Conservation (phyloP, 2,797 vertebrate genomes). For the Amniataba percoides region DNA sequence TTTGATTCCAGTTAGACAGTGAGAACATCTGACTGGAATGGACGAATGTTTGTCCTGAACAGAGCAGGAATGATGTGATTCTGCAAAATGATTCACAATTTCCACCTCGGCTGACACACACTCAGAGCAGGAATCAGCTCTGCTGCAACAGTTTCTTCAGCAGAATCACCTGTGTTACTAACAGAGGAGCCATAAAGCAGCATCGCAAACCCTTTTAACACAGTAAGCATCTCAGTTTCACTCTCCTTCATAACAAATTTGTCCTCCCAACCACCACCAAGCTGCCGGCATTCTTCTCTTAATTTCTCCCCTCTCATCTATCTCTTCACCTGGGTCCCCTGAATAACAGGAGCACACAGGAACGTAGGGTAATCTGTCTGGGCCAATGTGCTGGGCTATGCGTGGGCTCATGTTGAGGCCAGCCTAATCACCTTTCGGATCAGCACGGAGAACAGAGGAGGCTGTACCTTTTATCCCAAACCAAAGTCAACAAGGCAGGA, state of each 20-base stretch:
- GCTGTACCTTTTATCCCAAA: conserved; percentile 86
- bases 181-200: neutral
- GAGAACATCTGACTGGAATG: too few species aligned
- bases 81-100: too few species aligned
- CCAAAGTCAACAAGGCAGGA: conserved; percentile 87
- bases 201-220: neutral
- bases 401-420: conserved; percentile 81
- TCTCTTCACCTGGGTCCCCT: conserved; percentile 61
- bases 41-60: too few species aligned
- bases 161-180: neutral
- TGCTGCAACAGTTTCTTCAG: neutral
- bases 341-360: conserved; percentile 74
- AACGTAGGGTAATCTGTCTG: conserved; percentile 76
- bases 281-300: conserved; percentile 49
- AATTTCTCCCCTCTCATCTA: conserved; percentile 58
- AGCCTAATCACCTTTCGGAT: conserved; percentile 86
- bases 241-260: conserved; percentile 25
- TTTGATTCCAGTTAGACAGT: neutral
- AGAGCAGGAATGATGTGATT: too few species aligned
- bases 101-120: neutral
- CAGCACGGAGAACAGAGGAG: conserved; percentile 81
- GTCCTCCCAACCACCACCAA: conserved; percentile 29
- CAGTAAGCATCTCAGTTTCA: conserved; percentile 36
- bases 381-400: conserved; percentile 67
- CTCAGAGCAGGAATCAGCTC: conserved; percentile 9